phyloP scores from a whole-genome alignment of 2,888 invertebrate genomes.

The Drosophila phalerata region DNA sequence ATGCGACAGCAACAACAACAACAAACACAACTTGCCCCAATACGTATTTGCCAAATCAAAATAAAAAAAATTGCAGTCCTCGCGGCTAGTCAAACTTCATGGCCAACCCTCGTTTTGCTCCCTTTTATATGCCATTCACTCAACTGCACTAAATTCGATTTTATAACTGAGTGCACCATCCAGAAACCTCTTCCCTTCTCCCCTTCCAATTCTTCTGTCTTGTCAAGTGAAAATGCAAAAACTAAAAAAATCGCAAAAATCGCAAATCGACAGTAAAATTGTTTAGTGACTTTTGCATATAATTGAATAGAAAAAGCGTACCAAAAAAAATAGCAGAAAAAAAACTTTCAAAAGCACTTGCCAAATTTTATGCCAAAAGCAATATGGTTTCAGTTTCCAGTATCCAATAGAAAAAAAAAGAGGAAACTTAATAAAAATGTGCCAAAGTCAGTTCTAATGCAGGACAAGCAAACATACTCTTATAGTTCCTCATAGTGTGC shows the following conservation, averaged over 20 bases:
- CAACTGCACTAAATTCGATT: conserved; percentile 70
- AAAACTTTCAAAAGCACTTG: conserved; percentile 24
- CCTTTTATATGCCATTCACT: conserved; percentile 21
- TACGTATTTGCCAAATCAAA: conserved; percentile 69
- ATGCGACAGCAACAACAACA: conserved; percentile 26
- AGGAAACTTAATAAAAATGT: conserved; percentile 36
- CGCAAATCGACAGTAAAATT: conserved; percentile 58
- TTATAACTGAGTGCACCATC: conserved; percentile 54
- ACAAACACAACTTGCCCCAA: background rate
- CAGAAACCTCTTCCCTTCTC: background rate
- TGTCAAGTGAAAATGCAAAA: conserved; percentile 51
- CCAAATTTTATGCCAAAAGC: conserved; percentile 58
- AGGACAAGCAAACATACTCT: conserved; percentile 8
- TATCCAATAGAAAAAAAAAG: conserved; percentile 22
- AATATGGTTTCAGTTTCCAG: conserved; percentile 48
- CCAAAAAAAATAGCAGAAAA: background rate
- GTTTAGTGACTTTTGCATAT: conserved; percentile 65
- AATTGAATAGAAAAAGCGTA: conserved; percentile 24
- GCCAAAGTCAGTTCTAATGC: conserved; percentile 4
- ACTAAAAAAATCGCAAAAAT: conserved; percentile 46
- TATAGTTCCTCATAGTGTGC: background rate
- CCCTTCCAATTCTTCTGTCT: background rate
- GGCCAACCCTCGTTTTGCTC: background rate
- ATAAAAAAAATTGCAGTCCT: conserved; percentile 65
- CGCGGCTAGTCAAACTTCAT: background rate